These are phyloP conservation scores for Trachelipus rathkii DNA, from an alignment of 1,140 invertebrate species.

Conservation along the genomic window DNA sequence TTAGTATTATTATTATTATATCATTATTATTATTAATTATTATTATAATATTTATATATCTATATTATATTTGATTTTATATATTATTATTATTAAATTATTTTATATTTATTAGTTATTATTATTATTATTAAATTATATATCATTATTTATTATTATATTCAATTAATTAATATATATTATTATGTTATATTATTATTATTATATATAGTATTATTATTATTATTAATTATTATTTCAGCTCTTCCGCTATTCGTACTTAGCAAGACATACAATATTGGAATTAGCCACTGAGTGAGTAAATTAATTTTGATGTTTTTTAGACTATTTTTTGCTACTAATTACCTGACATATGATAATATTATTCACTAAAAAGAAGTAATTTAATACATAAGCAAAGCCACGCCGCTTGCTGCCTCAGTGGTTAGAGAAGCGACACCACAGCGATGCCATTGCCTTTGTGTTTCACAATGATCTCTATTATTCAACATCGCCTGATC, in stretches of 20 bases:
- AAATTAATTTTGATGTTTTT: neutral
- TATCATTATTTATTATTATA: neutral
- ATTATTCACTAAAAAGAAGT: too few species aligned
- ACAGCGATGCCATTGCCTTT: conserved; percentile 67
- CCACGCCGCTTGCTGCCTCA: conserved; percentile 38
- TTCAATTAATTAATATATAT: neutral
- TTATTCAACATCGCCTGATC: conserved; percentile 54
- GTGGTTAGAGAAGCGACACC: conserved; percentile 46
- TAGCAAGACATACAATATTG: conserved; percentile 58
- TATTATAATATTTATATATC: too few species aligned
- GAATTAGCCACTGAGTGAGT: conserved; percentile 57
- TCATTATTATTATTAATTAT: too few species aligned
- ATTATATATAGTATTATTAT: neutral
- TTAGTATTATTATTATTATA: too few species aligned
- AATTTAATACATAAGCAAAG: conserved; percentile 17
- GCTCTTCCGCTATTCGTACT: conserved; percentile 58
- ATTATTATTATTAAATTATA: neutral
- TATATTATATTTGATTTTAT: too few species aligned
- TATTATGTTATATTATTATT: neutral
- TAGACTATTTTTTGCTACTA: too few species aligned
- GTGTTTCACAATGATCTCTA: conserved; percentile 79
- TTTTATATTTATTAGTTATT: neutral
- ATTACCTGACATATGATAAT: too few species aligned
- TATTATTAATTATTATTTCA: conserved; percentile 50
- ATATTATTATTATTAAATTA: too few species aligned